Evolutionary conservation across 2,888 invertebrate genomes (phyloP).

Genomic region (Amorpha juglandis): DNA sequence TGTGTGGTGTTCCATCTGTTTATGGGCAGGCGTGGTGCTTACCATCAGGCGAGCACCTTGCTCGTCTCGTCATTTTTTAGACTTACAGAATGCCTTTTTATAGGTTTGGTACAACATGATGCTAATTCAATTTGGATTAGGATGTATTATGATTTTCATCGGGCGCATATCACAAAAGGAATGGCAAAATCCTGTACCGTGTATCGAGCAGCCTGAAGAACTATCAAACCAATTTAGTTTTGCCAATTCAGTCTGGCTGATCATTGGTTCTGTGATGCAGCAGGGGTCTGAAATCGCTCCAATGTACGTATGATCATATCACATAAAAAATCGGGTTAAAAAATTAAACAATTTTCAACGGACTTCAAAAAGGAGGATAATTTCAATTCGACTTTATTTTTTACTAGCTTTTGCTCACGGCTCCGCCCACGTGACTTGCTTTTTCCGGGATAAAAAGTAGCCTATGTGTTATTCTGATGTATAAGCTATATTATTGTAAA

Average conservation of each 20-base stretch:
- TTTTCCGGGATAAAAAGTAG: no score
- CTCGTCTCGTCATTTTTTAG: no score
- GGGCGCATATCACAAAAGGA: slow-evolving; percentile 93
- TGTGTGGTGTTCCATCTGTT: no score
- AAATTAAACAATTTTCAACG: background rate
- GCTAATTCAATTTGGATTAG: slow-evolving; percentile 90
- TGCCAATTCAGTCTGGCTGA: slow-evolving; percentile 94
- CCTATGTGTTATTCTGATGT: no score
- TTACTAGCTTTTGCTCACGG: no score
- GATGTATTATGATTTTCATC: slow-evolving; percentile 91
- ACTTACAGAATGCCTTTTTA: slow-evolving; percentile 24
- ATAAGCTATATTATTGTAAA: no score
- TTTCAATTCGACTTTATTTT: no score
- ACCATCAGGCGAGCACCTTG: no score
- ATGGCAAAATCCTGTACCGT: slow-evolving; percentile 94
- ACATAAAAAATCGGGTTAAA: background rate
- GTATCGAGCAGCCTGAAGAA: slow-evolving; percentile 91
- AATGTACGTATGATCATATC: slow-evolving; percentile 80
- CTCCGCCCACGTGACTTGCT: no score
- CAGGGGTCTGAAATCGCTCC: slow-evolving; percentile 95
- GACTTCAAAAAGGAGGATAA: no score
- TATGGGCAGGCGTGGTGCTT: no score
- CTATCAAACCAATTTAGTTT: slow-evolving; percentile 93
- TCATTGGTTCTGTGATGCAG: slow-evolving; percentile 93
- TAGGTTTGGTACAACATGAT: slow-evolving; percentile 94